A percentile compares a stretch with the other conserved stretches of the same genome.
Evolutionary conservation across 2,888 invertebrate genomes (phyloP).

Genomic region (Smittia sp.): DNA sequence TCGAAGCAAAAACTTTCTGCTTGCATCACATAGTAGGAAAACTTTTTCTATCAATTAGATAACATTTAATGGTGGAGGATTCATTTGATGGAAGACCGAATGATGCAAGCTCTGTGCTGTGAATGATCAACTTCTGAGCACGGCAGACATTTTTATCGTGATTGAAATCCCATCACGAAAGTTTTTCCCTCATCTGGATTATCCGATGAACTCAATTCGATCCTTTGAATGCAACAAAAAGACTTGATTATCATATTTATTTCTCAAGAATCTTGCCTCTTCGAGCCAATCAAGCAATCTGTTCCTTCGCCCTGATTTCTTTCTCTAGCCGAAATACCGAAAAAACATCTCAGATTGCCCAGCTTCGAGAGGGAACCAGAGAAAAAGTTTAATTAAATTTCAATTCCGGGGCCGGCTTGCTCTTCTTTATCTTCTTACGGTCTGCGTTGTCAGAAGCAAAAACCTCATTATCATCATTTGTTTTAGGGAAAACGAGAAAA

Average conservation of each 20-base stretch:
- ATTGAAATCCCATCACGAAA: neutral
- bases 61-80: constrained; percentile 21
- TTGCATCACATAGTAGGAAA: neutral
- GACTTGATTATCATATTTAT: neutral
- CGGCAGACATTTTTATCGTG: neutral
- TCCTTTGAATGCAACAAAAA: neutral
- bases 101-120: neutral
- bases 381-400: constrained; percentile 28
- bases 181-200: neutral
- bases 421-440: neutral
- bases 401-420: neutral
- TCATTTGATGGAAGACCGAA: constrained; percentile 5
- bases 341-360: neutral
- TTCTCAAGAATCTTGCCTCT: neutral
- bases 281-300: neutral
- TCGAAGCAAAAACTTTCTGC: neutral
- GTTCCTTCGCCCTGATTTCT: neutral
- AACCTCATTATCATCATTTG: neutral
- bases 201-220: neutral
- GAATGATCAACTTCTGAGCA: neutral
- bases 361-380: neutral
- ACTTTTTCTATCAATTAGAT: constrained; percentile 26
- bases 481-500: neutral
- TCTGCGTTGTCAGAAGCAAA: neutral
- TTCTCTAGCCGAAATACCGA: neutral